Percentiles rank a stretch among this genome's conserved stretches.
phyloP scores from a whole-genome alignment of 2,888 invertebrate species.

The Ormyrus nitidulus region DNA sequence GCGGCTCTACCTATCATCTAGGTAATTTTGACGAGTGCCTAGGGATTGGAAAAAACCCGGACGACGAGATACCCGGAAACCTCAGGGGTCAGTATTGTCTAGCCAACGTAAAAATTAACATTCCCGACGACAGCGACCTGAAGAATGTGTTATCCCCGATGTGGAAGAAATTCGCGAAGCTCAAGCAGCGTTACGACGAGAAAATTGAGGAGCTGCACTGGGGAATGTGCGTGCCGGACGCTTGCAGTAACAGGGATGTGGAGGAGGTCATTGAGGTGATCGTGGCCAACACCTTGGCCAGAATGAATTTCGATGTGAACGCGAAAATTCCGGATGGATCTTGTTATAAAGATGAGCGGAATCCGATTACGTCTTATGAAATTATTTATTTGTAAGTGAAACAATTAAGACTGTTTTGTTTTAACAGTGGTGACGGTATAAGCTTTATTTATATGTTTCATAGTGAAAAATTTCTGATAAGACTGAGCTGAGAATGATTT shows the following conservation, averaged over 20 bases:
- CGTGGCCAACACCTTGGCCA: conserved; percentile 61
- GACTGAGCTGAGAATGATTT: too few species aligned
- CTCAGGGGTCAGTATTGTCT: conserved; percentile 67
- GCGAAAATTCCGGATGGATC: conserved; percentile 60
- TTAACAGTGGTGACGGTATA: not conserved
- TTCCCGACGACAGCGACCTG: conserved; percentile 56
- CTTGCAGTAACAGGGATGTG: conserved; percentile 73
- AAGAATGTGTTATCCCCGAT: conserved; percentile 52
- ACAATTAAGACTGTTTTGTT: not conserved
- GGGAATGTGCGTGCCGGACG: conserved; percentile 78
- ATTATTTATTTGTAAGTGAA: conserved; percentile 66
- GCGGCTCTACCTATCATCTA: conserved; percentile 82
- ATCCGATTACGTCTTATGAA: conserved; percentile 59
- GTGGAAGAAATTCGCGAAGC: conserved; percentile 63
- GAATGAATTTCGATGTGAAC: conserved; percentile 60
- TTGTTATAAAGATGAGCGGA: conserved; percentile 64
- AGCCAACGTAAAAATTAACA: conserved; percentile 62
- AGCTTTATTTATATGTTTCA: not conserved
- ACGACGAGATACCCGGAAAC: conserved; percentile 56
- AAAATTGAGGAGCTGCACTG: conserved; percentile 74
- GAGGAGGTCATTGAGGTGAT: conserved; percentile 66
- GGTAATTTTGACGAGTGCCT: conserved; percentile 86
- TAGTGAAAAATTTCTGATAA: too few species aligned
- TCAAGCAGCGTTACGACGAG: conserved; percentile 62
- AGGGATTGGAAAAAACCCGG: conserved; percentile 61